These are phyloP conservation scores for Varecia variegata DNA, from an alignment of 2,797 vertebrate genomes.

Conservation along the genomic window DNA sequence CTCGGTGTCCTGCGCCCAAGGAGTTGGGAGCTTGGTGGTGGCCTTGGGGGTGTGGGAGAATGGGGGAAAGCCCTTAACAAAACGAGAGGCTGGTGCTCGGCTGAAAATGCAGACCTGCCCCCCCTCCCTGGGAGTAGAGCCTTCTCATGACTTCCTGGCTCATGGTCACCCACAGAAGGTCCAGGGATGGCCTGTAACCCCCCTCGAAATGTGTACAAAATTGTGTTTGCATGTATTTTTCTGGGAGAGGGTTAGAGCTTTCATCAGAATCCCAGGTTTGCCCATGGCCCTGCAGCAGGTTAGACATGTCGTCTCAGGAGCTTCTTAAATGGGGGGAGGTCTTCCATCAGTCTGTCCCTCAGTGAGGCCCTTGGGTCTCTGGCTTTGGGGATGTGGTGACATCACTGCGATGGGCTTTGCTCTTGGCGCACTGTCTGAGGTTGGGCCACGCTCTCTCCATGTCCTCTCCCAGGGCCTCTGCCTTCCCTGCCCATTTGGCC, in stretches of 20 bases:
- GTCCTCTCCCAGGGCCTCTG: not conserved
- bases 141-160: not conserved
- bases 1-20: not conserved
- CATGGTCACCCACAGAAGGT: not conserved
- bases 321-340: not conserved
- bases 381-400: not conserved
- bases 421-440: accelerated
- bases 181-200: not conserved
- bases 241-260: not conserved
- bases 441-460: not conserved
- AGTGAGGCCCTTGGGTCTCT: not conserved
- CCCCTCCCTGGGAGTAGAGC: not conserved
- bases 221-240: not conserved
- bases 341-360: not conserved
- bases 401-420: too few relatives aligned
- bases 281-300: not conserved
- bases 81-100: not conserved
- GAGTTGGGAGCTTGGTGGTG: not conserved
- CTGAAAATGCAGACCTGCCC: too few relatives aligned
- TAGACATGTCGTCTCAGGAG: not conserved
- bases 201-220: not conserved
- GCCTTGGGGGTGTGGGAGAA: accelerated
- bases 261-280: not conserved
- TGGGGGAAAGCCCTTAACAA: not conserved
- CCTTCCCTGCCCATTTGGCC: not conserved